These are phyloP conservation scores for Galaxias olidus DNA, from an alignment of 2,797 vertebrate species.

Conservation along the genomic window DNA sequence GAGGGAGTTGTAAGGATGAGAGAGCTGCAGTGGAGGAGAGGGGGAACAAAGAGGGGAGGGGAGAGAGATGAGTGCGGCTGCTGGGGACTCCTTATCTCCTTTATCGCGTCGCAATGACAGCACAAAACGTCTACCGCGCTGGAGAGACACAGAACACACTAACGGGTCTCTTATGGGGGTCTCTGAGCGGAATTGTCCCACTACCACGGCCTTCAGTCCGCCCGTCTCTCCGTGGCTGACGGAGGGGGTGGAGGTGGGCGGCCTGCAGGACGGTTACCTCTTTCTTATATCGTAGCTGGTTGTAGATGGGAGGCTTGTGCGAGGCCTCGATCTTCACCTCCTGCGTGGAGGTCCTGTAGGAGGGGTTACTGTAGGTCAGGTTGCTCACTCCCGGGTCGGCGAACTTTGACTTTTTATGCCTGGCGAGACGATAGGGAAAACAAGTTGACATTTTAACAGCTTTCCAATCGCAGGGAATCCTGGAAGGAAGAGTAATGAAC, in stretches of 20 bases:
- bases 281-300: conserved; percentile 95
- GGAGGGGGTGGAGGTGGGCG: too few relatives aligned
- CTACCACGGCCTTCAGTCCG: too few relatives aligned
- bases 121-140: background rate
- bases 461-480: background rate
- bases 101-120: conserved; percentile 15
- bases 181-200: too few relatives aligned
- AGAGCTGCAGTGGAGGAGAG: conserved; percentile 85
- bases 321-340: conserved; percentile 95
- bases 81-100: conserved; percentile 2
- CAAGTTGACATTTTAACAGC: background rate
- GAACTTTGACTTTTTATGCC: conserved; percentile 94
- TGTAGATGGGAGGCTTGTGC: conserved; percentile 91
- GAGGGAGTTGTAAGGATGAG: conserved; percentile 95
- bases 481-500: background rate
- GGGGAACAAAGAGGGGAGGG: conserved; percentile 23
- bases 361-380: conserved; percentile 97
- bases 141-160: too few relatives aligned
- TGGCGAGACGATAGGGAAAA: conserved; percentile 43
- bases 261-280: conserved; percentile 77
- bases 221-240: too few relatives aligned
- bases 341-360: conserved; percentile 94
- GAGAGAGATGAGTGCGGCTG: conserved; percentile 11
- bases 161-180: too few relatives aligned
- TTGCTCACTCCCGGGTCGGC: conserved; percentile 91